phyloP scores from a whole-genome alignment of 2,888 invertebrate genomes.

The Erpobdella octoculata region DNA sequence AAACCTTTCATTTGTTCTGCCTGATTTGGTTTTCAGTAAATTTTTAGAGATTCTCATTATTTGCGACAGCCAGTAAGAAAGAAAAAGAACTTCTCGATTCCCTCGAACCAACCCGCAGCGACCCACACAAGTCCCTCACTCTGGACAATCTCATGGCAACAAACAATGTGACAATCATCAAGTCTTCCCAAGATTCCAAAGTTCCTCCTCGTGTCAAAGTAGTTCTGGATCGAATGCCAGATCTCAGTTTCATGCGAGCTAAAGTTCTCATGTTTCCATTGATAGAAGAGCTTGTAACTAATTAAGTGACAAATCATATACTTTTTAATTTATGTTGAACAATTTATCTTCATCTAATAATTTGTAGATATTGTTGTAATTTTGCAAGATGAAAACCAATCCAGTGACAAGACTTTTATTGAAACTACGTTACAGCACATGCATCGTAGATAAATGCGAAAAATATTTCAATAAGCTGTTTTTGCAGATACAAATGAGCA shows the following conservation, averaged over 20 bases:
- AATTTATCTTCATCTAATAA: conserved; percentile 3
- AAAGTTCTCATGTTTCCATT: conserved; percentile 52
- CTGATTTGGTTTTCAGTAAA: no score
- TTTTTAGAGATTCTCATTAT: no score
- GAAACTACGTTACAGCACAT: not conserved
- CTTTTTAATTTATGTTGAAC: not conserved
- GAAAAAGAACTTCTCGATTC: conserved; percentile 35
- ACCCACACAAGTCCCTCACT: not conserved
- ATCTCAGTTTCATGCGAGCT: conserved; percentile 51
- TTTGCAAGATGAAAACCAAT: no score
- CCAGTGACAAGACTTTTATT: no score
- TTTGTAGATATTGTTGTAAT: not conserved
- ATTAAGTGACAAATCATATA: not conserved
- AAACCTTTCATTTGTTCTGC: no score
- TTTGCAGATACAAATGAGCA: not conserved
- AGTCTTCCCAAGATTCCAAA: no score
- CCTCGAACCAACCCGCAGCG: conserved; percentile 25
- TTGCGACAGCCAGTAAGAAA: conserved; percentile 30
- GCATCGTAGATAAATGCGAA: not conserved
- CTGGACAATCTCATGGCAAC: conserved; percentile 20
- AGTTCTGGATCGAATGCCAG: conserved; percentile 49
- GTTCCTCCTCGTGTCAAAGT: not conserved
- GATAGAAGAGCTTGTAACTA: conserved; percentile 23
- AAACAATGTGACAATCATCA: not conserved
- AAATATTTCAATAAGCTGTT: not conserved